Percentiles rank a stretch among this genome's conserved stretches.
Evolutionary conservation across 37 sponge, comb jelly and placozoan genomes (phyloP).

Genomic region (Corticium candelabrum): DNA sequence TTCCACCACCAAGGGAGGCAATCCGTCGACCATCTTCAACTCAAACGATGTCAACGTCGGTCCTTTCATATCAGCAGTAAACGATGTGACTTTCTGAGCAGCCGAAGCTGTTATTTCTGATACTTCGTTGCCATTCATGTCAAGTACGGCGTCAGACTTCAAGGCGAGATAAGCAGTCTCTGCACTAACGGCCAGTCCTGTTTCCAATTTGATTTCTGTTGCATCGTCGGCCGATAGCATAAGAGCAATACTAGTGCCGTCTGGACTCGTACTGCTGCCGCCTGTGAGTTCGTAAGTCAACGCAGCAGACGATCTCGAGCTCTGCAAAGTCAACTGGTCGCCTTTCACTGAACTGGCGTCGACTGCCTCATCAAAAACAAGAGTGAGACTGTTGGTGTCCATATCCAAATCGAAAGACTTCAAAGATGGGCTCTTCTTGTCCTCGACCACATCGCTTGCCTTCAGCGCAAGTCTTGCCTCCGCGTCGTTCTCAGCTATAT

Average conservation of each 20-base stretch:
- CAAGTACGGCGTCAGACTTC: not conserved
- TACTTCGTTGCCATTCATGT: not conserved
- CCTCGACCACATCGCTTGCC: not conserved
- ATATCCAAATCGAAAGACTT: conserved; percentile 25
- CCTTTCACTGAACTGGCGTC: not conserved
- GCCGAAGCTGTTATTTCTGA: not conserved
- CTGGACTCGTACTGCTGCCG: conserved; percentile 27
- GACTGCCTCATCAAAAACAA: not conserved
- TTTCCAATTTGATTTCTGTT: conserved; percentile 57
- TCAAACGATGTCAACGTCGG: conserved; percentile 51
- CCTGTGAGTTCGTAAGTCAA: not conserved
- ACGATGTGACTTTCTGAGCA: not conserved
- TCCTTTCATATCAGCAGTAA: conserved; percentile 29
- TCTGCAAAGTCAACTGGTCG: not conserved
- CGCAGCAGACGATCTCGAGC: not conserved
- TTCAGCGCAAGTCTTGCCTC: conserved; percentile 1
- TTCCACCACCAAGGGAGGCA: conserved; percentile 36
- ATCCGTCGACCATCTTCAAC: conserved; percentile 52
- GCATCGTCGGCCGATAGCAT: conserved; percentile 47
- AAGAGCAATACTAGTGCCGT: conserved; percentile 25
- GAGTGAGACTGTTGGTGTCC: not conserved
- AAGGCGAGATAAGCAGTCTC: conserved; percentile 36
- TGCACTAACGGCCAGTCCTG: conserved; percentile 34
- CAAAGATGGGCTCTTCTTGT: conserved; percentile 30
- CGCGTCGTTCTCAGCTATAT: conserved; percentile 50